These are phyloP conservation scores for Gryllus bimaculatus DNA, from an alignment of 1,140 invertebrate species.

Conservation along the genomic window DNA sequence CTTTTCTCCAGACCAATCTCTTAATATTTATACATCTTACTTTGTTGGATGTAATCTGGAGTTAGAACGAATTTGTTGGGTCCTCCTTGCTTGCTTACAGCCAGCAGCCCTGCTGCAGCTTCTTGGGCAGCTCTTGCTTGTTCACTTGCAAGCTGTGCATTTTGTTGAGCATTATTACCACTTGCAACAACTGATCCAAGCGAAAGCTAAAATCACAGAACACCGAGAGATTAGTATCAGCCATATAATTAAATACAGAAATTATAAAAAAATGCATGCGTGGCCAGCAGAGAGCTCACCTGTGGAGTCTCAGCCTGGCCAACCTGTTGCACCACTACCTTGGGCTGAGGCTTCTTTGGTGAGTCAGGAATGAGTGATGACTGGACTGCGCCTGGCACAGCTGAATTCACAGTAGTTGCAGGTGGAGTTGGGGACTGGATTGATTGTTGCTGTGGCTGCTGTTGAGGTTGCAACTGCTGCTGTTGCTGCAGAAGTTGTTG, in stretches of 20 bases:
- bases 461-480: neutral
- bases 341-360: slow-evolving; percentile 13
- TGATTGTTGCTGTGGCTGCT: slow-evolving; percentile 30
- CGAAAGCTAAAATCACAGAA: neutral
- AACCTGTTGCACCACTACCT: slow-evolving; percentile 22
- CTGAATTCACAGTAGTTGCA: neutral
- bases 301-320: slow-evolving; percentile 15
- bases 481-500: slow-evolving; percentile 22
- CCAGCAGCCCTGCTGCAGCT: neutral
- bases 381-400: neutral
- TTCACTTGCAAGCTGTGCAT: neutral
- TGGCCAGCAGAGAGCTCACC: slow-evolving; percentile 8
- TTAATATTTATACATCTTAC: slow-evolving; percentile 39
- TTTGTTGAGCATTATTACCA: neutral
- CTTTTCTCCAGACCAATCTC: no score
- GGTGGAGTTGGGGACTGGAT: slow-evolving; percentile 12
- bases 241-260: neutral
- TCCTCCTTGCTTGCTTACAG: neutral
- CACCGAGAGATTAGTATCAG: neutral
- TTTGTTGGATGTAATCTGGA: slow-evolving; percentile 81
- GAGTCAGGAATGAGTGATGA: neutral
- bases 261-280: neutral
- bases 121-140: slow-evolving; percentile 13
- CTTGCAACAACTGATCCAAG: neutral
- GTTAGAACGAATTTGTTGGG: slow-evolving; percentile 71